Evolutionary conservation across 2,888 invertebrate species (phyloP).

Genomic region (Agrilus mali): DNA sequence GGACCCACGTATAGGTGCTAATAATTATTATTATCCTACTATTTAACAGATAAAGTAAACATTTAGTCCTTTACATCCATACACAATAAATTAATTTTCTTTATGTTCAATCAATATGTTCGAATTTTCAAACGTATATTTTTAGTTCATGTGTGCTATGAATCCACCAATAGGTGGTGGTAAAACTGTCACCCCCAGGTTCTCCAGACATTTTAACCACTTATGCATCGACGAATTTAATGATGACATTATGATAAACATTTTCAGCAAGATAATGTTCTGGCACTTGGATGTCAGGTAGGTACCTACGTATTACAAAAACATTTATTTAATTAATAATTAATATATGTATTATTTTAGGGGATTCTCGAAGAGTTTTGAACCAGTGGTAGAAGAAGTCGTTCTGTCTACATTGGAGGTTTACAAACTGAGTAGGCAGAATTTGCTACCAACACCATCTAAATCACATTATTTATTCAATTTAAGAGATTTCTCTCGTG

Average conservation of each 20-base stretch:
- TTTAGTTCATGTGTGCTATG: conserved; percentile 78
- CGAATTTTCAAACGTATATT: too few species aligned
- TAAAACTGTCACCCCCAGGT: conserved; percentile 72
- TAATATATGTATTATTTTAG: conserved; percentile 35
- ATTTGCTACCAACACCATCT: conserved; percentile 80
- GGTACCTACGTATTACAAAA: not conserved
- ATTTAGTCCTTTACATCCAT: too few species aligned
- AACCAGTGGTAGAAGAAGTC: conserved; percentile 81
- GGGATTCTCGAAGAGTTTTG: conserved; percentile 89
- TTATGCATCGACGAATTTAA: conserved; percentile 82
- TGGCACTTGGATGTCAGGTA: conserved; percentile 92
- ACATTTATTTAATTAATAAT: too few species aligned
- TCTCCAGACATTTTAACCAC: conserved; percentile 76
- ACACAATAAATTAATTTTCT: too few species aligned
- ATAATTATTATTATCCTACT: too few species aligned
- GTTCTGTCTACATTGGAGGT: conserved; percentile 76
- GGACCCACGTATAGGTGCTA: too few species aligned
- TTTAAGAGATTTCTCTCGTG: conserved; percentile 84
- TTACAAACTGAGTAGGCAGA: conserved; percentile 70
- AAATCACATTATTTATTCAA: conserved; percentile 95
- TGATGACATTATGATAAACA: conserved; percentile 68
- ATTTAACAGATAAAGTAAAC: too few species aligned
- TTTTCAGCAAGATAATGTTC: conserved; percentile 79
- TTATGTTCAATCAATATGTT: too few species aligned
- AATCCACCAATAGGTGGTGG: conserved; percentile 64